These are phyloP conservation scores for Mylabris phalerata DNA, from an alignment of 1,140 invertebrate species.

Conservation along the genomic window DNA sequence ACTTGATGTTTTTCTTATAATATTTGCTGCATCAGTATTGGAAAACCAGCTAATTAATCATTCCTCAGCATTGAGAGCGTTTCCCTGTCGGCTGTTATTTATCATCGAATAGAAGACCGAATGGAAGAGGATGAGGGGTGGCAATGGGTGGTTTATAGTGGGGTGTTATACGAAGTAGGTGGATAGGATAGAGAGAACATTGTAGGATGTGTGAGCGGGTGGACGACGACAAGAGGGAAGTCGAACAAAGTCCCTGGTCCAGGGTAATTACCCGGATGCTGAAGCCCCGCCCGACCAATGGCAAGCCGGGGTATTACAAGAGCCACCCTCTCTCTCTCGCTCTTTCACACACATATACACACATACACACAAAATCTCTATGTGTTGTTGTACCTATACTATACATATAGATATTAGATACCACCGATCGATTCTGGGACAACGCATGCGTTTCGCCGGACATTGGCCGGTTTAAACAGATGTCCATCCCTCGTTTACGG, in stretches of 20 bases:
- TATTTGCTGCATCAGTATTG: constrained; percentile 4
- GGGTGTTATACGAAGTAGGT: not conserved
- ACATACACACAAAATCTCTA: no score
- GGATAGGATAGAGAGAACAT: constrained; percentile 8
- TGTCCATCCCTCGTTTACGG: not conserved
- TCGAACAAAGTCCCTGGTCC: constrained; percentile 28
- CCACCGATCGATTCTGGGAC: constrained; percentile 22
- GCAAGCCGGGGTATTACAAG: constrained; percentile 16
- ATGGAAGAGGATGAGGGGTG: not conserved
- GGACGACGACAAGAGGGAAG: constrained; percentile 7
- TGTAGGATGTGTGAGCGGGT: constrained; percentile 20
- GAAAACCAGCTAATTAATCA: constrained; percentile 37
- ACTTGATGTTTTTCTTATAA: no score
- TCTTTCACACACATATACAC: no score
- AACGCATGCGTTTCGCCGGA: constrained; percentile 30
- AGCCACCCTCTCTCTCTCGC: constrained; percentile 3
- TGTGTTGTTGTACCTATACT: no score
- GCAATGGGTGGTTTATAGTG: not conserved
- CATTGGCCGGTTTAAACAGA: constrained; percentile 22
- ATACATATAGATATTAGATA: not conserved
- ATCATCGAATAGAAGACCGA: constrained; percentile 26
- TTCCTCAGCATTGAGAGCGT: constrained; percentile 40
- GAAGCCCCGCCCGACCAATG: constrained; percentile 37
- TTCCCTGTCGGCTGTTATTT: constrained; percentile 37
- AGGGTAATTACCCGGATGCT: constrained; percentile 41